Conservation (phyloP, 2,797 vertebrate genomes). For the Catharus ustulatus region DNA sequence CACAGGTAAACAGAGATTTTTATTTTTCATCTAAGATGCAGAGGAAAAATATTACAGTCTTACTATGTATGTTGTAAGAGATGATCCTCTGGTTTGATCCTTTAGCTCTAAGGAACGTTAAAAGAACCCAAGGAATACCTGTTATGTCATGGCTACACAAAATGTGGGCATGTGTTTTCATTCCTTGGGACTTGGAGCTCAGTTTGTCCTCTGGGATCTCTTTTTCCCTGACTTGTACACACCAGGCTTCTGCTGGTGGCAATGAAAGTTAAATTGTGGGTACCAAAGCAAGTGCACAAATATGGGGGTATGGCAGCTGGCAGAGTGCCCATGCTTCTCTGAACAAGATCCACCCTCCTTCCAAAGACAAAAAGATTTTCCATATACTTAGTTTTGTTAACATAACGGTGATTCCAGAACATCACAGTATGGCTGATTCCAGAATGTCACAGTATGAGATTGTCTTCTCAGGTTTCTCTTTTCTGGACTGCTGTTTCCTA, state of each 20-base stretch:
- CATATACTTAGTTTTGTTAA: not conserved
- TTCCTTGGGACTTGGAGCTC: not conserved
- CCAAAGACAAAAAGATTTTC: not conserved
- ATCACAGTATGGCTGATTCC: not conserved
- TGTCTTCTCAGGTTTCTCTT: not conserved
- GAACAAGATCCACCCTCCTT: not conserved
- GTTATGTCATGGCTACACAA: not conserved
- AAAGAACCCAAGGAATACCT: not conserved
- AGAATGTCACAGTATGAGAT: not conserved
- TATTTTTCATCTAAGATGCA: not conserved
- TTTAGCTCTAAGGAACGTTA: not conserved
- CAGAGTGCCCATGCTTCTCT: not conserved
- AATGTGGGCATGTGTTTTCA: not conserved
- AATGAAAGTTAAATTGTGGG: not conserved
- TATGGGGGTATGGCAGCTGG: not conserved
- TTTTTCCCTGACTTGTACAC: not conserved
- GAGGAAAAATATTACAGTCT: not conserved
- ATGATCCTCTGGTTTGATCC: not conserved
- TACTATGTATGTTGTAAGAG: not conserved
- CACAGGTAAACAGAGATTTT: conserved; percentile 8
- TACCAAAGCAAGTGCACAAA: not conserved
- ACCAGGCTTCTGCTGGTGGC: not conserved
- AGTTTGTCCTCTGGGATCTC: not conserved
- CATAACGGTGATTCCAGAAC: not conserved
- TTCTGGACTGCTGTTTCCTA: not conserved